Evolutionary conservation across 2,797 vertebrate genomes (phyloP), one percentile per base, ranked within the genome.

Genomic region (Hipposideros larvatus): DNA sequence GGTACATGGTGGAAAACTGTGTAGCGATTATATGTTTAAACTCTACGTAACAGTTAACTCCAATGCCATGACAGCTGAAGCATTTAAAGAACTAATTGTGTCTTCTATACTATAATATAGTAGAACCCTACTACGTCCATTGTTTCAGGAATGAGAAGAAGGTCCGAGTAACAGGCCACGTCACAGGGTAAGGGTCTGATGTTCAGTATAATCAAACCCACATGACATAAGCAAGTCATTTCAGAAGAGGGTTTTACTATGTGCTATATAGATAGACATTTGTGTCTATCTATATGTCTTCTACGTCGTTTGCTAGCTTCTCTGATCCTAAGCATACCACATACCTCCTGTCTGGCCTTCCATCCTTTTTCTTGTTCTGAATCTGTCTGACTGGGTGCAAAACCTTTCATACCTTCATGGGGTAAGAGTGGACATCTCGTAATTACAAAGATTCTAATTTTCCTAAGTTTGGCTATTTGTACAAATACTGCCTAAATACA

Each of bases 301-400:
- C 59, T 16, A 5, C 2, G 0, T 24, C 0, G 1, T 0, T 16
- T 15, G 34, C 79, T 34, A 57, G 48, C 57, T 61, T 53, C 19
- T 1, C 0, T 10, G 16, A 7, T 18, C 22, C 63, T 48, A 24
- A 2, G 28, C 10, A 57, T 13, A 19, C 61, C 6, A 43, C 63
- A 0, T 24, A 66, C 61, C 59, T 93, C 53, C 63, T 41, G 5
- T 10, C 79, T 89, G 61, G 66, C 61, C 66, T 79, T 82, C 55
- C n/a, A 14, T 34, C 37, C 11, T 55, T 70, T 53, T 43, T 31
- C 89, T 85, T n/a, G 77, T 71, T 82, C 82, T 85, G 77, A 63
- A 7, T 75, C 79, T 86, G 43, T 70, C 71, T 86, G 65, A 71
- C 43, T 86, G 46, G 41, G 19, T 80, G 24, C 78, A 80, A 85